phyloP scores from a whole-genome alignment of 2,888 invertebrate species.

The Parelbella ahira region DNA sequence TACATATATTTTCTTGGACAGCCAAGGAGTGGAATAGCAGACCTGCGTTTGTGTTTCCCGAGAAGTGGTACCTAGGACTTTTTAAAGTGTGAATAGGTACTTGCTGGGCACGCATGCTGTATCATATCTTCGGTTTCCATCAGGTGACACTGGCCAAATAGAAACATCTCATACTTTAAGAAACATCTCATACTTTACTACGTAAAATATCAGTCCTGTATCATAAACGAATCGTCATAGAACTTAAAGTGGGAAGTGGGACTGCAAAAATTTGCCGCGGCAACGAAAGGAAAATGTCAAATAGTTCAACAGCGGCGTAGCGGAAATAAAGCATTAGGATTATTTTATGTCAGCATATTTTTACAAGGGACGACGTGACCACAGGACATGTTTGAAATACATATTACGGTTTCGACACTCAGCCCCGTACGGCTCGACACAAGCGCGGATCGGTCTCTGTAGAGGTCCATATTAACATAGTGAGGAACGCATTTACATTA shows the following conservation, averaged over 20 bases:
- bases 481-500: conserved; percentile 75
- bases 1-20: no score
- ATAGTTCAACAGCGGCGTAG: conserved; percentile 4
- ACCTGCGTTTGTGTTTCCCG: no score
- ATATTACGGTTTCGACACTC: conserved; percentile 17
- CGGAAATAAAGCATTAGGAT: conserved; percentile 1
- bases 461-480: conserved; percentile 73
- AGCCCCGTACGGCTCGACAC: conserved; percentile 52
- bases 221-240: conserved; percentile 44
- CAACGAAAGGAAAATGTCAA: conserved; percentile 11
- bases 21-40: no score
- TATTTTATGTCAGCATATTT: conserved; percentile 13
- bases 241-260: conserved; percentile 52
- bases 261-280: conserved; percentile 38
- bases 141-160: no score
- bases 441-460: conserved; percentile 53
- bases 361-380: conserved; percentile 5
- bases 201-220: conserved; percentile 34
- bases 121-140: no score
- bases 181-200: no score
- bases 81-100: no score
- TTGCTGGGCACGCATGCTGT: no score
- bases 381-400: conserved; percentile 17
- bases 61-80: no score
- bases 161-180: no score